Evolutionary conservation across 1,140 invertebrate species (phyloP), one percentile per base, ranked within the genome.

Genomic region (Anastatus disparis): DNA sequence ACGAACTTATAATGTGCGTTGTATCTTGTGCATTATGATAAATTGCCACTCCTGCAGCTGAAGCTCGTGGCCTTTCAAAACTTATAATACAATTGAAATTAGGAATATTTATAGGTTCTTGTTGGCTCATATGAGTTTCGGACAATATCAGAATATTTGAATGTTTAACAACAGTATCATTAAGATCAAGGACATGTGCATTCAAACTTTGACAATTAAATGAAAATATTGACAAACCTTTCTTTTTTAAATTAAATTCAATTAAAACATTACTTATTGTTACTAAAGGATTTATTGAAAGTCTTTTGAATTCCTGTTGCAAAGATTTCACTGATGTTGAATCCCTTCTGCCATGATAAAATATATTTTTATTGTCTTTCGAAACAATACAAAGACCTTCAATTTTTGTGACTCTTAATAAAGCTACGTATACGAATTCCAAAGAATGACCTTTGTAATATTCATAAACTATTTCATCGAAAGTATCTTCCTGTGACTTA

Each of bases 381-480:
- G 22, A 15, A 10, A 29, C 15, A 62, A 48, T 48, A 31, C 27
- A 29, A 15, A 48, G 9, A 35, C 42, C 59, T 15, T 62, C 42
- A 8, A 62, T 46, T n/a, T 20, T 27, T 6, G 40, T 62, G 9
- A 48, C 42, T 15, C 59, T 10, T 3, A 35, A 59, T 59, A 59
- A 59, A 8, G 56, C 56, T 12, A 59, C 17, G 12, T 59, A 59
- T 17, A 62, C 8, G 24, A 62, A 20, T 44, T 24, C 20, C 13
- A 26, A 8, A 8, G 38, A 9, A 62, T 62, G 42, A 17, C 24
- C 27, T 31, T 48, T 62, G n/a, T 62, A 17, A 29, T 48, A 62
- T 12, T 76, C 67, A 61, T 79, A 79, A 29, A 77, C 76, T 50
- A 79, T 76, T 72, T 72, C 59, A 70, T 74, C 48, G 52, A 71